Base-by-base conservation (phyloP, 2,888 invertebrate species). In the Boloria euphrosyne region DNA sequence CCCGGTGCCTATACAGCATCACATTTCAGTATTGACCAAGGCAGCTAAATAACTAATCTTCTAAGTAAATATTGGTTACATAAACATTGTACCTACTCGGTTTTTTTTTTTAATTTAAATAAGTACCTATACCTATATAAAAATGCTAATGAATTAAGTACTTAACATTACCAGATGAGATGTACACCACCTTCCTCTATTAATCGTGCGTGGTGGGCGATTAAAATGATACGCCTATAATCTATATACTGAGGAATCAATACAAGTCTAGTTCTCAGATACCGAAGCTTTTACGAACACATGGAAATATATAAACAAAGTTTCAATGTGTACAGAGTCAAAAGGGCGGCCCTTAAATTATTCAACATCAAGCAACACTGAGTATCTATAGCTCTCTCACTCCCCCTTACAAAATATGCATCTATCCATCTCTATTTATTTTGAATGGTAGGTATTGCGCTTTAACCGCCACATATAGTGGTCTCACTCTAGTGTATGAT, bases 261-360 rank as follows among this genome's bases (percentile, higher is more conserved):
- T 68, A 67, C 60, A 17, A 13, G 31, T 46, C 46, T 49, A n/a
- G 27, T 16, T 27, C 44, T 38, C 31, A 44, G 44, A 57, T 51
- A 49, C 31, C 54, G 44, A 53, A 53, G 63, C 60, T 59, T 65
- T 58, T 52, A 60, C 64, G 53, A 64, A 67, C 38, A 60, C 61
- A 59, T 65, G 61, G 52, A 50, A 65, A 44, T 55, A 65, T 43
- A 68, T 68, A 66, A 66, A 68, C 68, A 68, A 63, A 47, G 62
- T 49, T 62, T 63, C 64, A 57, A 62, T 72, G 71, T 73, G 71
- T 74, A 66, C 72, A 44, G 72, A 75, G 73, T 58, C 86, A 74
- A 90, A 90, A 90, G 89, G 89, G 89, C 87, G 89, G 85, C 78
- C 75, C 69, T 80, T 91, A 83, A 90, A 91, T 90, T 86, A 91